Evolutionary conservation across 2,113 vertebrate genomes (phyloP).

Genomic region (Damaliscus lunatus): DNA sequence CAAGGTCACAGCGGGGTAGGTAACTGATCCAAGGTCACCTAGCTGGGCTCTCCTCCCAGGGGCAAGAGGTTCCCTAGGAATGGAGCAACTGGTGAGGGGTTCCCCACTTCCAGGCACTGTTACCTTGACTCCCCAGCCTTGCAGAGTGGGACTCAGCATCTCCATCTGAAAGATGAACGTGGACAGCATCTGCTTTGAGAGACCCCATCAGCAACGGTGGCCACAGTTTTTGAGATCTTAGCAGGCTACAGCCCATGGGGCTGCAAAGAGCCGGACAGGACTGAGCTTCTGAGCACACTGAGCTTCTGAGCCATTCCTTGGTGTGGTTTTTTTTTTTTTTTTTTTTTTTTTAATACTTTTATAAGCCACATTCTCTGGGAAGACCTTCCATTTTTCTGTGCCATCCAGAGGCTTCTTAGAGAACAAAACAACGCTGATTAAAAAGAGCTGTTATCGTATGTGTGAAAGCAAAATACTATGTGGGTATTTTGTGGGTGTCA

Average conservation of each 20-base stretch:
- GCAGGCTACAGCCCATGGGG: not conserved
- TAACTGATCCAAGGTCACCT: not conserved
- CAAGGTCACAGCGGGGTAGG: not conserved
- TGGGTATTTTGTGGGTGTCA: not conserved
- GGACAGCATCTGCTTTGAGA: not conserved
- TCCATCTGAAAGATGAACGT: not conserved
- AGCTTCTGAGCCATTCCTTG: not conserved
- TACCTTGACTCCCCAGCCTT: not conserved
- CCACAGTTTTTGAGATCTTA: not conserved
- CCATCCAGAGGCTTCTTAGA: not conserved
- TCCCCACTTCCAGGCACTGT: fast-evolving
- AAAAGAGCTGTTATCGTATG: not conserved
- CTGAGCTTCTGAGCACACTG: not conserved
- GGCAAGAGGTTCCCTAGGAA: not conserved
- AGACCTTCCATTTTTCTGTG: not conserved
- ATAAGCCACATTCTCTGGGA: not conserved
- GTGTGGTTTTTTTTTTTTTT: not conserved
- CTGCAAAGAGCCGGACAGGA: not conserved
- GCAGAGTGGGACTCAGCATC: not conserved
- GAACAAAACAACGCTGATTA: constrained; percentile 1
- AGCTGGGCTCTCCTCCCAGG: not conserved
- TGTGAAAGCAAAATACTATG: not conserved
- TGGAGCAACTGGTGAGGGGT: no score
- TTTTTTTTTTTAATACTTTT: not conserved
- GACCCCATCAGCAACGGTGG: fast-evolving